Conservation (phyloP, 1,140 invertebrate genomes). For the Drosophila melanica region DNA sequence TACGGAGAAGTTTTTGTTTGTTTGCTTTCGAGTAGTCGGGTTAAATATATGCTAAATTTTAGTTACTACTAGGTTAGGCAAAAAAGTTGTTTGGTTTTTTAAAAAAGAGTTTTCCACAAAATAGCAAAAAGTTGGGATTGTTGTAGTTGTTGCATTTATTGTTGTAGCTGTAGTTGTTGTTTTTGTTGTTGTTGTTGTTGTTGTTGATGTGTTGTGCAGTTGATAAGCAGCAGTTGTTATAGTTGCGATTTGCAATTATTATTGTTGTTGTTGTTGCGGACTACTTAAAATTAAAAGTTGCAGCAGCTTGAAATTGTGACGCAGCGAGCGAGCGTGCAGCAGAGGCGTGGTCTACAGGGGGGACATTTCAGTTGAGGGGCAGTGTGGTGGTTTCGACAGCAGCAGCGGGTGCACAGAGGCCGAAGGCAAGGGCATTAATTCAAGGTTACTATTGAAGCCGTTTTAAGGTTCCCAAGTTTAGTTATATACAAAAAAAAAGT, state of each 20-base stretch:
- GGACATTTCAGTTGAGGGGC: no score
- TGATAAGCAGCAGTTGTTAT: slow-evolving; percentile 54
- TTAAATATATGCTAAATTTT: slow-evolving; percentile 28
- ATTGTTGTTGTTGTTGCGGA: slow-evolving; percentile 31
- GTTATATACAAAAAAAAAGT: no score
- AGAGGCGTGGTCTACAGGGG: no score
- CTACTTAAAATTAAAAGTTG: slow-evolving; percentile 39
- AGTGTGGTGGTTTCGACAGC: no score
- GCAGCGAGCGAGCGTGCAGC: no score
- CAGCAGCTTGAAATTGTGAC: neutral
- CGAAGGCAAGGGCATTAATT: no score
- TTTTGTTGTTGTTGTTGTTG: slow-evolving; percentile 39
- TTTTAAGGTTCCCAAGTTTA: no score
- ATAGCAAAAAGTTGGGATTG: neutral
- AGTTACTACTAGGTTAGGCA: slow-evolving; percentile 51
- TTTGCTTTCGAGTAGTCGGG: slow-evolving; percentile 25
- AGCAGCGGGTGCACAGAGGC: no score
- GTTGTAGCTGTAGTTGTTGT: slow-evolving; percentile 6
- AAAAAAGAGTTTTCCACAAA: neutral
- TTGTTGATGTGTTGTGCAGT: slow-evolving; percentile 57
- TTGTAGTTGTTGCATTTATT: neutral
- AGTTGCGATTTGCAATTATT: slow-evolving; percentile 29
- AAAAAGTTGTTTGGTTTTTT: slow-evolving; percentile 32
- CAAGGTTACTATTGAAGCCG: no score
- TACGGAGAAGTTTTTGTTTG: slow-evolving; percentile 36